A percentile compares a stretch with the other conserved stretches of the same genome.
These are phyloP conservation scores for Thamnophis sirtalis DNA, from an alignment of 2,113 vertebrate genomes.

Conservation along the genomic window DNA sequence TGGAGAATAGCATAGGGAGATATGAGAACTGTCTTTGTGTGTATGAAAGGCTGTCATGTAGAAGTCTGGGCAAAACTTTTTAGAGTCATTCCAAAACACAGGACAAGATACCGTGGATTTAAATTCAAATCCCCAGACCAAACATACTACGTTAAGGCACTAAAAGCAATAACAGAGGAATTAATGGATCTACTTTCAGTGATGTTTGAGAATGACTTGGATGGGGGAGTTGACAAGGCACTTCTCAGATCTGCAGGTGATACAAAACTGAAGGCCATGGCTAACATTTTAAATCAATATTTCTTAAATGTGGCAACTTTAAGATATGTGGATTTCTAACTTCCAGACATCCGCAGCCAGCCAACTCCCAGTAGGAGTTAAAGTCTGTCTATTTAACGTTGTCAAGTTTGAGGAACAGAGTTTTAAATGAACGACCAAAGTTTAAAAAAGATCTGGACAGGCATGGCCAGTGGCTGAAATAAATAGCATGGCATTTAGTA, in stretches of 20 bases:
- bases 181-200: not conserved
- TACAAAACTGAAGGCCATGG: not conserved
- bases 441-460: not conserved
- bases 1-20: not conserved
- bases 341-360: not conserved
- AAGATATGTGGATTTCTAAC: not conserved
- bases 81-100: not conserved
- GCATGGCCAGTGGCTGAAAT: not conserved
- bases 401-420: not conserved
- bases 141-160: not conserved
- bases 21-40: not conserved
- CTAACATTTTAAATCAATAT: not conserved
- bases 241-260: not conserved
- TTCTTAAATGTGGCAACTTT: too few species aligned
- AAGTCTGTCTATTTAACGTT: not conserved
- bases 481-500: not conserved
- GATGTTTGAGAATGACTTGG: not conserved
- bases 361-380: not conserved
- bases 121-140: not conserved
- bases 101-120: not conserved
- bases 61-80: not conserved
- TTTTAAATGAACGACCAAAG: not conserved
- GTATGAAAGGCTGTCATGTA: not conserved
- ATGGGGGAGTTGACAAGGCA: not conserved
- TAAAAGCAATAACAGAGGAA: not conserved